These are phyloP conservation scores for Luffia ferchaultella DNA, from an alignment of 2,888 invertebrate species.

Conservation along the genomic window DNA sequence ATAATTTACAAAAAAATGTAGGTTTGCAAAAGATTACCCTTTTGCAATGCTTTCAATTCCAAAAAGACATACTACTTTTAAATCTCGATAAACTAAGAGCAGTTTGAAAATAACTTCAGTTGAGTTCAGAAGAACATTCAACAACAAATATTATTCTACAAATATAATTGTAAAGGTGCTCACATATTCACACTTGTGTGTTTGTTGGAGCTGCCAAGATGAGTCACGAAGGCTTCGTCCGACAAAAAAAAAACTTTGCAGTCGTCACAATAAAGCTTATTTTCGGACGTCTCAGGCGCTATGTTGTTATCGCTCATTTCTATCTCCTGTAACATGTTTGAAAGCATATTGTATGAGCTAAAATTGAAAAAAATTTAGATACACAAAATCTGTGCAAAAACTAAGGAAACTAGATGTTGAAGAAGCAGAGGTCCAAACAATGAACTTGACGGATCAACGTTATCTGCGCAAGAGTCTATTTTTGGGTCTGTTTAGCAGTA, in stretches of 20 bases:
- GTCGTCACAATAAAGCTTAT: conserved; percentile 34
- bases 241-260: conserved; percentile 40
- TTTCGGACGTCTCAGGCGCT: conserved; percentile 18
- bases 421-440: too few relatives aligned
- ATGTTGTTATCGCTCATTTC: conserved; percentile 19
- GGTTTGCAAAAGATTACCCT: neutral
- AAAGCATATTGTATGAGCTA: too few relatives aligned
- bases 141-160: too few relatives aligned
- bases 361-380: neutral
- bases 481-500: too few relatives aligned
- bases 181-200: conserved; percentile 40
- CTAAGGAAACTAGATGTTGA: too few relatives aligned
- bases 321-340: conserved; percentile 10
- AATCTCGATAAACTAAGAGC: neutral
- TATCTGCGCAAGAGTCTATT: too few relatives aligned
- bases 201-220: conserved; percentile 47
- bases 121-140: too few relatives aligned
- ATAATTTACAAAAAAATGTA: too few relatives aligned
- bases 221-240: conserved; percentile 35
- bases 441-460: too few relatives aligned
- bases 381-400: too few relatives aligned
- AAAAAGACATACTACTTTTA: neutral
- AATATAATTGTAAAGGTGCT: too few relatives aligned
- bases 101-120: neutral
- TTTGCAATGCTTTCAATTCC: neutral